These are phyloP conservation scores for Spheniscus mendiculus DNA, from an alignment of 2,113 vertebrate species.

Conservation along the genomic window DNA sequence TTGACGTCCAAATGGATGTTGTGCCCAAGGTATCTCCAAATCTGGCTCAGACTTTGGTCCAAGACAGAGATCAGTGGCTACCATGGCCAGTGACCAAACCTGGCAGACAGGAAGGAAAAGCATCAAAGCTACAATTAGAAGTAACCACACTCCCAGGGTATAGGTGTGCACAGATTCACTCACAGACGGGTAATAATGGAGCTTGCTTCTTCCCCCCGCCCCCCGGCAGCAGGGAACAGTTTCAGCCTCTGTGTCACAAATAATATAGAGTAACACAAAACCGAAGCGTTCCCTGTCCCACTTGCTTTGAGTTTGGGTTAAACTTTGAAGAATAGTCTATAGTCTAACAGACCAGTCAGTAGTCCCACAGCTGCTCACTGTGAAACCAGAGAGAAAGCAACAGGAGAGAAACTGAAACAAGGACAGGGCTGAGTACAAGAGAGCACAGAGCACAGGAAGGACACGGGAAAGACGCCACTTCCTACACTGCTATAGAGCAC, in stretches of 20 bases:
- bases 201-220: neutral
- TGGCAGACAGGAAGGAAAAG: conserved; percentile 62
- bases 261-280: neutral
- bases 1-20: conserved; percentile 94
- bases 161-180: conserved; percentile 6
- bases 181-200: conserved; percentile 9
- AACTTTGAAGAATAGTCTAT: neutral
- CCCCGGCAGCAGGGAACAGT: neutral
- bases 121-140: conserved; percentile 31
- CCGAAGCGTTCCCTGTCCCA: neutral
- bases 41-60: conserved; percentile 93
- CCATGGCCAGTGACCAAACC: conserved; percentile 96
- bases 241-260: neutral
- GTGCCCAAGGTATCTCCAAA: conserved; percentile 93
- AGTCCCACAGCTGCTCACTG: neutral
- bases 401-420: neutral
- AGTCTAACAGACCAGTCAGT: neutral
- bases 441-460: neutral
- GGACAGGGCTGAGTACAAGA: neutral
- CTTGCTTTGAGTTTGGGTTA: neutral
- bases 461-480: neutral
- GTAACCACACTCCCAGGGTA: neutral
- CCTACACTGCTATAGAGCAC: neutral
- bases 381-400: neutral
- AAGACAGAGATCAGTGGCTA: conserved; percentile 90